Evolutionary conservation across 2,797 vertebrate genomes (phyloP).

Genomic region (Chrosomus eos): DNA sequence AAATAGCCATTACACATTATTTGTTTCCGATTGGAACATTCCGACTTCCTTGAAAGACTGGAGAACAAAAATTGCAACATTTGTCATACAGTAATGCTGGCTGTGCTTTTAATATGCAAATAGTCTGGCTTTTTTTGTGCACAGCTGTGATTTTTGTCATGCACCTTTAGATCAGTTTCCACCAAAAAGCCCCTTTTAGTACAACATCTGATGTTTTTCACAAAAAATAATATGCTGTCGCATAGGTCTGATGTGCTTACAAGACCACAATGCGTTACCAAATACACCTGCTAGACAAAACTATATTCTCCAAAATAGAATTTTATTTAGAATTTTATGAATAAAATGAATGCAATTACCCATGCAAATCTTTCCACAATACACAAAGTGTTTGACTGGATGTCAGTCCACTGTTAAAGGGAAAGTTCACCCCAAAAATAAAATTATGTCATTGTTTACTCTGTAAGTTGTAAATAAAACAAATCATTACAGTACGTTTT

Average conservation of each 20-base stretch:
- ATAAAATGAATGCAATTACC: not conserved
- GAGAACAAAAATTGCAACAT: conserved; percentile 6
- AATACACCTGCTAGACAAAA: not conserved
- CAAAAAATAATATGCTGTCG: not conserved
- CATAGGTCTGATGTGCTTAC: not conserved
- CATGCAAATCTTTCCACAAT: not conserved
- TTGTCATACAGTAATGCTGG: not conserved
- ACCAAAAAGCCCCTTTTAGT: conserved; percentile 7
- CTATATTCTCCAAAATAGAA: not conserved
- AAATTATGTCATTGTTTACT: not conserved
- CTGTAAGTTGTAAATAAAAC: not conserved
- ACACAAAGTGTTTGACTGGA: not conserved
- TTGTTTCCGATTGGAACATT: conserved; percentile 20
- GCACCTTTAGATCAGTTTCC: not conserved
- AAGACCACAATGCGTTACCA: not conserved
- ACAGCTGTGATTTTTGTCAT: conserved; percentile 26
- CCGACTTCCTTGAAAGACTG: conserved; percentile 13
- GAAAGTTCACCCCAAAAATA: not conserved
- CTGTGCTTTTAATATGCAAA: conserved; percentile 1
- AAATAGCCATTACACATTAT: conserved; percentile 23
- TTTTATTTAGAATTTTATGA: not conserved
- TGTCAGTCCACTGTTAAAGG: not conserved
- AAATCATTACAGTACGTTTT: not conserved
- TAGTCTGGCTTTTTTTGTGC: not conserved
- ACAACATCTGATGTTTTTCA: not conserved